These are phyloP conservation scores for Orchesella cincta DNA, from an alignment of 1,140 invertebrate species.

Conservation along the genomic window DNA sequence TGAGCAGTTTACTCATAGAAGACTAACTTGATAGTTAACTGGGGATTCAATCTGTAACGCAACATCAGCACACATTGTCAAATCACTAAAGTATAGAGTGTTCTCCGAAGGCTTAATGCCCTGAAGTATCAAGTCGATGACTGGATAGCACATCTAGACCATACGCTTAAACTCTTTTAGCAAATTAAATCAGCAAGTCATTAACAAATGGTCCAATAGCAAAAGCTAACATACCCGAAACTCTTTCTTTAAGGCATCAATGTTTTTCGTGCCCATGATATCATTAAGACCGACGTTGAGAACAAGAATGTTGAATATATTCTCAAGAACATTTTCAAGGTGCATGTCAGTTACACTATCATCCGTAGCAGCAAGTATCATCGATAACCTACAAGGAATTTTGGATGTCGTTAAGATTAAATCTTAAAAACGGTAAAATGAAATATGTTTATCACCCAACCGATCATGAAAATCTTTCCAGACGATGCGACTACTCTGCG, in stretches of 20 bases:
- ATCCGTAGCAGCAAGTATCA: constrained; percentile 57
- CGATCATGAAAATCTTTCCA: constrained; percentile 75
- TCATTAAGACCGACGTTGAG: constrained; percentile 76
- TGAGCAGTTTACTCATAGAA: background rate
- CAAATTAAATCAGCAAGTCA: no score
- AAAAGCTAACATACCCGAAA: constrained; percentile 62
- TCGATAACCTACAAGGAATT: constrained; percentile 54
- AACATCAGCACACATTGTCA: constrained; percentile 56
- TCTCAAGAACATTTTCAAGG: constrained; percentile 63
- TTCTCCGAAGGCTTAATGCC: constrained; percentile 58
- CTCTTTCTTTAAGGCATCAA: constrained; percentile 77
- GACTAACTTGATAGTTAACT: constrained; percentile 62
- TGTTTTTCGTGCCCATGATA: constrained; percentile 70
- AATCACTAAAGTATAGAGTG: constrained; percentile 54
- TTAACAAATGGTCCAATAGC: constrained; percentile 19
- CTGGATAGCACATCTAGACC: constrained; percentile 66
- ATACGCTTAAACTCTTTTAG: constrained; percentile 29
- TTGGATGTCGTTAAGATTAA: background rate
- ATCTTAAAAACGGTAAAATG: constrained; percentile 3
- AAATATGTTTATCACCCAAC: constrained; percentile 53
- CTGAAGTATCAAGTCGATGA: constrained; percentile 73
- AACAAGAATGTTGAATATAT: constrained; percentile 73
- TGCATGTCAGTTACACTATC: constrained; percentile 56
- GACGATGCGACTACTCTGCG: constrained; percentile 68
- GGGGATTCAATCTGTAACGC: constrained; percentile 34